Conservation (phyloP, 37 sponge, comb jelly and placozoan species). For the Aplysina aerophoba region DNA sequence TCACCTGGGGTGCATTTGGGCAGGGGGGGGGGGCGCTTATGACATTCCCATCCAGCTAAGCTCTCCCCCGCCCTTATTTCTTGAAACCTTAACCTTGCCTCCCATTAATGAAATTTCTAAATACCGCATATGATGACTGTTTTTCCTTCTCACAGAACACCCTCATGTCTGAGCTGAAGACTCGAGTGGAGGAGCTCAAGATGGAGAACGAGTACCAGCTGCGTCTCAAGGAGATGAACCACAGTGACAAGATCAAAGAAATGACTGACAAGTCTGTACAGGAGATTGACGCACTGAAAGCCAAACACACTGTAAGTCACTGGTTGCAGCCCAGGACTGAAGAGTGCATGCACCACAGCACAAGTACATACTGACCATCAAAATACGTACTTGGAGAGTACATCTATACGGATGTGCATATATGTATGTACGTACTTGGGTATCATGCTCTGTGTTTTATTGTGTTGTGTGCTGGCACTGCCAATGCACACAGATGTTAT, state of each 20-base stretch:
- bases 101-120: neutral
- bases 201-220: conserved; percentile 99
- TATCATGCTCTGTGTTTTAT: neutral
- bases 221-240: conserved; percentile 95
- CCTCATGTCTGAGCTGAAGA: conserved; percentile 85
- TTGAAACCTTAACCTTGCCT: no score
- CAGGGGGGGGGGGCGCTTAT: no score
- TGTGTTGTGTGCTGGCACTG: no score
- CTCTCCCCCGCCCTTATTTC: neutral
- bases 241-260: conserved; percentile 94
- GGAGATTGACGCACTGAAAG: conserved; percentile 89
- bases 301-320: conserved; percentile 64
- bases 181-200: conserved; percentile 93
- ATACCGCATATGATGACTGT: neutral
- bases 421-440: neutral
- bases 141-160: conserved; percentile 82
- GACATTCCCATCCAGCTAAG: no score
- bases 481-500: no score
- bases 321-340: neutral
- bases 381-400: no score
- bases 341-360: neutral
- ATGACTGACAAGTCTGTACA: conserved; percentile 92
- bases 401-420: neutral
- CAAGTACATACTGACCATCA: neutral
- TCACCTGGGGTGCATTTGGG: no score